These are phyloP conservation scores for Eristalinus sepulchralis DNA, from an alignment of 2,888 invertebrate species.

Conservation along the genomic window DNA sequence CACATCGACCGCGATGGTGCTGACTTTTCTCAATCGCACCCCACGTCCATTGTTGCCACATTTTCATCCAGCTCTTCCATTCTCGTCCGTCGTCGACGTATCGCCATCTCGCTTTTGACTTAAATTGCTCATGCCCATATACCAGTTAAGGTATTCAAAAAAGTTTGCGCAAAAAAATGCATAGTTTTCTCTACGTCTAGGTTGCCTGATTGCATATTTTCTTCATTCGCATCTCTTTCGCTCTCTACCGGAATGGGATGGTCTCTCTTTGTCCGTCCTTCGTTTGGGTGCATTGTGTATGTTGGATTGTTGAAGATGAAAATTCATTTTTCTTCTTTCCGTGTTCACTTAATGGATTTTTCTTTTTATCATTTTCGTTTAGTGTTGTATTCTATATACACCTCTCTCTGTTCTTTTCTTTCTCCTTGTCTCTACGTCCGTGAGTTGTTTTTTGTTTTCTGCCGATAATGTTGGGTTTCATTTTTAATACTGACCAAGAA, in stretches of 20 bases:
- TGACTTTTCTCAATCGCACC: neutral
- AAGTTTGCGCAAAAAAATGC: neutral
- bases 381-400: constrained; percentile 26
- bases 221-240: neutral
- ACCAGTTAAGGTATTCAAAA: constrained; percentile 47
- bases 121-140: constrained; percentile 43
- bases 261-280: no score
- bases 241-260: no score
- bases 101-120: constrained; percentile 17
- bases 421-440: neutral
- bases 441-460: constrained; percentile 4
- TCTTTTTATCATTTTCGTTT: constrained; percentile 52
- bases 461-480: constrained; percentile 59
- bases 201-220: neutral
- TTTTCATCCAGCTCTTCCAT: constrained; percentile 33
- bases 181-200: constrained; percentile 29
- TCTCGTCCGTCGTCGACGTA: neutral
- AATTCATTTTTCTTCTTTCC: constrained; percentile 50
- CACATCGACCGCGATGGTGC: neutral
- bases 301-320: constrained; percentile 23
- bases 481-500: constrained; percentile 57
- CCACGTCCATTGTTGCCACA: constrained; percentile 59
- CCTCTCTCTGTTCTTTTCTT: neutral
- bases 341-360: constrained; percentile 52
- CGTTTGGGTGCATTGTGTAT: no score